Evolutionary conservation across 2,888 invertebrate species (phyloP), one percentile per base, ranked within the genome.

Genomic region (Diadegma fenestrale): DNA sequence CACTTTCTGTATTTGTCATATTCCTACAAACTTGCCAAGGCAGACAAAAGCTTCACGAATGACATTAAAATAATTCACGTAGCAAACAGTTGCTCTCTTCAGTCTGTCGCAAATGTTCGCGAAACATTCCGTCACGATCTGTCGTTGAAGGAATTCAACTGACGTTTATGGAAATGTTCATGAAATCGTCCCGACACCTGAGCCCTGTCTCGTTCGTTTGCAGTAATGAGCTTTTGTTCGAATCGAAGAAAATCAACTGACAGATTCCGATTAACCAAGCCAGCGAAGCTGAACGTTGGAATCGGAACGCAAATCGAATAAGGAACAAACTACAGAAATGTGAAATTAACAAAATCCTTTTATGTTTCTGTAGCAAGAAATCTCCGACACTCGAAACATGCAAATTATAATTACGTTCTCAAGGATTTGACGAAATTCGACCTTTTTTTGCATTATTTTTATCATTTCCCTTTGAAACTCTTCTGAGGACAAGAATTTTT

Each of bases 111-210:
- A 8, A 22, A 41, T 64, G 72, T 76, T 76, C 61, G 45, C 45
- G 76, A 37, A 37, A 63, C 79, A 30, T n/a, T 22, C 14, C 37
- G 7, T 33, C 22, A 12, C 43, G 66, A 19, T 22, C 5, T 63
- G 63, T 43, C 80, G 75, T 73, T 75, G 63, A 80, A 71, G 69
- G 43, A 76, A 45, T 58, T 64, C 0, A 30, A 54, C 51, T 45
- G 22, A 19, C 41, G 30, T 63, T 63, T 17, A 8, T 66, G 10
- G 37, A 66, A 2, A 14, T 41, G 19, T 43, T 41, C n/a, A 41
- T 66, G 19, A 19, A 37, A 12, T 17, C 64, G 8, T 37, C 17
- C 5, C 6, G 33, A 64, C 64, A 64, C 19, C 51, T 19, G 19
- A 6, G n/a, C 10, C 19, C 17, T n/a, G n/a, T n/a, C 4, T 4